Evolutionary conservation across 2,113 vertebrate genomes (phyloP).

Genomic region (Myotis davidii): DNA sequence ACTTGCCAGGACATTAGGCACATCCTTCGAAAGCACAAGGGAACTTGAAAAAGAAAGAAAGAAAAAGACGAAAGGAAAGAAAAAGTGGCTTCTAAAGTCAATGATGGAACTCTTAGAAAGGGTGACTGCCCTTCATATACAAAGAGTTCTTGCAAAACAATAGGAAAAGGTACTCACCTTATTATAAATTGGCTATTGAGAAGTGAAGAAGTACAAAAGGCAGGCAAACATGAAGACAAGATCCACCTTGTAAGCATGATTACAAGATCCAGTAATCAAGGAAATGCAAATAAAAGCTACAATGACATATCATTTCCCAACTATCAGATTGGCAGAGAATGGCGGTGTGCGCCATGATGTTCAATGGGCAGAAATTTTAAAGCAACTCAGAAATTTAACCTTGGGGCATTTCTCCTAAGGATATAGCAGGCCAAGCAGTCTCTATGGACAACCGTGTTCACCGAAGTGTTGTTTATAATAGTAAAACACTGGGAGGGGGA

Average conservation of each 20-base stretch:
- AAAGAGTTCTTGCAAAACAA: constrained; percentile 72
- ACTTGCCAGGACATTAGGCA: constrained; percentile 33
- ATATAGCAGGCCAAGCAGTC: not conserved
- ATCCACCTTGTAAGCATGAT: not conserved
- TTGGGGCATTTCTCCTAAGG: not conserved
- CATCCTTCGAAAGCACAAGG: constrained; percentile 74
- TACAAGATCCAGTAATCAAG: not conserved
- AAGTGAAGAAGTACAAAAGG: not conserved
- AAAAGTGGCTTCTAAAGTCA: not conserved
- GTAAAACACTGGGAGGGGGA: not conserved
- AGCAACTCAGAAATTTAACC: not conserved
- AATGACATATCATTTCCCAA: not conserved
- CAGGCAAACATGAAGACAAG: not conserved
- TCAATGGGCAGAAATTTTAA: not conserved
- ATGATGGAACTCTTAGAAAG: not conserved
- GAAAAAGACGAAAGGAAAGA: not conserved
- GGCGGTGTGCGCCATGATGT: rapidly evolving
- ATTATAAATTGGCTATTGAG: not conserved
- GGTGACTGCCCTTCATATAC: constrained; percentile 46
- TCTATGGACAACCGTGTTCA: not conserved
- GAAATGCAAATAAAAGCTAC: constrained; percentile 37
- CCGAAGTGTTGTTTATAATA: not conserved
- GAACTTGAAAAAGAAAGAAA: not conserved
- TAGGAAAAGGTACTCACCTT: not conserved
- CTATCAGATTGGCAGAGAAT: constrained; percentile 26